Base-by-base conservation (phyloP, 2,888 invertebrate genomes). In the Phengaris alcon region DNA sequence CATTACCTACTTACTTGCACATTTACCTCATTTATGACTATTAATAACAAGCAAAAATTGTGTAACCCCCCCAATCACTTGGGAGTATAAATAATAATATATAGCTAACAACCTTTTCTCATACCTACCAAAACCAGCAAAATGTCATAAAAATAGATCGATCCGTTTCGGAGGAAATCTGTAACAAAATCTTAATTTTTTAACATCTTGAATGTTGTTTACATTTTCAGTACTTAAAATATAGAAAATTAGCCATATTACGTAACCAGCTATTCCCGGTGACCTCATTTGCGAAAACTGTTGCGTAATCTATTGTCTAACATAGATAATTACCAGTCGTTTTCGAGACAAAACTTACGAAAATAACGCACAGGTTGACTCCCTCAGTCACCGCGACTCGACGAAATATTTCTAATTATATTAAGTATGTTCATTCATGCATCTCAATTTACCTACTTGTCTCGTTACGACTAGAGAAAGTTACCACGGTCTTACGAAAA, bases 231-330 rank as follows among this genome's bases (percentile, higher is more conserved):
- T 35, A 2, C 35, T 35, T 35, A 51, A 51, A 51, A 51, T 22
- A 70, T 51, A 51, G 70, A 3, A 64, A 70, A 51, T 70, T 51
- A 15, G 52, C 22, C 51, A 15, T 15, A 22, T 72, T 52, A 35
- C 35, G 54, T 22, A 54, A 70, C 51, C 6, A 46, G n/a, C 70
- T 51, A 54, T 22, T 72, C 54, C 52, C 1, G 7, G 44, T 52
- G 72, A 72, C 72, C 72, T 54, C 35, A 72, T 72, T 72, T 13
- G 72, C 72, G 13, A 72, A 64, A 72, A 72, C 54, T 35, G 9
- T 64, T 6, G 44, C 72, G 72, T 22, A 72, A 72, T 54, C 69
- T 48, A 48, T 48, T 46, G 69, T 46, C 69, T 69, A 69, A 69
- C 69, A 69, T 46, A 48, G 48, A 48, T 69, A 22, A 52, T 72